phyloP scores from a whole-genome alignment of 2,888 invertebrate genomes.

The Synanthedon vespiformis region DNA sequence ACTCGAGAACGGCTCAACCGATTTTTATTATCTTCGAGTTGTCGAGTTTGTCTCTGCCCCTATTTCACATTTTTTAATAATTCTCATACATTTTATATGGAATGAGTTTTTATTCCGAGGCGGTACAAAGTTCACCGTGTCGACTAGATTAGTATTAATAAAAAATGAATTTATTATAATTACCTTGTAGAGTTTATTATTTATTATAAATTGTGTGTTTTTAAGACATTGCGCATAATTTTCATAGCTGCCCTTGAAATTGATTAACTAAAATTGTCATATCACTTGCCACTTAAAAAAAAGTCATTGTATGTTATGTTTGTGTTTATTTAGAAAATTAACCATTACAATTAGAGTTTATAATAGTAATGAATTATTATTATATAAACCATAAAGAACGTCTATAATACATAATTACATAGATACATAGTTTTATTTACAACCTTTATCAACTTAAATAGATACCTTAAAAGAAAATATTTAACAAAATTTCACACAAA shows the following conservation, averaged over 20 bases:
- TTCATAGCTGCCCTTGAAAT: not conserved
- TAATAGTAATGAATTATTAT: conserved; percentile 63
- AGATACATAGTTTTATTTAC: conserved; percentile 40
- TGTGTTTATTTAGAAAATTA: conserved; percentile 25
- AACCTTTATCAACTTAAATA: not conserved
- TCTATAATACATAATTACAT: conserved; percentile 70
- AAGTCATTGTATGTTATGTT: conserved; percentile 3
- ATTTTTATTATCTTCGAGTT: no score
- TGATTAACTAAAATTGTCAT: conserved; percentile 52
- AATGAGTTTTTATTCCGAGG: no score
- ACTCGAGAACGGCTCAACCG: no score
- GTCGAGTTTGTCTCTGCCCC: no score
- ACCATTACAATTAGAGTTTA: conserved; percentile 40
- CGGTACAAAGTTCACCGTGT: no score
- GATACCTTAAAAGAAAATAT: no score
- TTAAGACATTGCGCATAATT: not conserved
- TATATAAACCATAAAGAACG: conserved; percentile 67
- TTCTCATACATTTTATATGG: no score
- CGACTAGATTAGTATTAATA: no score
- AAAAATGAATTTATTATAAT: no score
- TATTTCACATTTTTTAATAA: no score
- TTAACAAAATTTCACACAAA: no score
- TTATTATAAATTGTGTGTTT: not conserved
- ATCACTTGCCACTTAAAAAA: conserved; percentile 72
- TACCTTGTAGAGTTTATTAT: not conserved